A percentile compares a stretch with the other conserved stretches of the same genome.
phyloP scores from a whole-genome alignment of 1,140 invertebrate genomes.

The Drosophila littoralis region DNA sequence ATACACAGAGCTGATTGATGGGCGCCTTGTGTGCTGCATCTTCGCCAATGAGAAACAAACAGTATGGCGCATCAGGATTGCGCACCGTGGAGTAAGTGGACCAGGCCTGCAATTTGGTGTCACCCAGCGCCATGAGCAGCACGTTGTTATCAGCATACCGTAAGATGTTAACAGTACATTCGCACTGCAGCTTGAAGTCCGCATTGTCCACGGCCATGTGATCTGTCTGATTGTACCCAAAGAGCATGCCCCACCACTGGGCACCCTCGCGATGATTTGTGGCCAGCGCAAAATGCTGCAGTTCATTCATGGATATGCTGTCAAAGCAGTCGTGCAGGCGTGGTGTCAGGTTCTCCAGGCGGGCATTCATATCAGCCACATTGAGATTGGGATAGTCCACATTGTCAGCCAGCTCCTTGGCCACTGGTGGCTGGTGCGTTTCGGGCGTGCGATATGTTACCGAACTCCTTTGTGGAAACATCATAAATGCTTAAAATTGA shows the following conservation, averaged over 20 bases:
- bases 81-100: slow-evolving; percentile 65
- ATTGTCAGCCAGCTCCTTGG: slow-evolving; percentile 58
- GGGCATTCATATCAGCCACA: slow-evolving; percentile 60
- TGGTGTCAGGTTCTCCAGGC: slow-evolving; percentile 63
- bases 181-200: slow-evolving; percentile 60
- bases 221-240: slow-evolving; percentile 46
- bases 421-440: slow-evolving; percentile 53
- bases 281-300: slow-evolving; percentile 56
- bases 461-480: slow-evolving; percentile 64
- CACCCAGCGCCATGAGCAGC: slow-evolving; percentile 61
- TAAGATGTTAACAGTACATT: slow-evolving; percentile 61
- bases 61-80: slow-evolving; percentile 44
- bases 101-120: slow-evolving; percentile 60
- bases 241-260: slow-evolving; percentile 66
- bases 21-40: slow-evolving; percentile 47
- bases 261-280: slow-evolving; percentile 64
- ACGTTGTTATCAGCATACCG: slow-evolving; percentile 61
- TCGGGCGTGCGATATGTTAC: slow-evolving; percentile 46
- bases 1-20: slow-evolving; percentile 63
- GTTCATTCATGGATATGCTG: slow-evolving; percentile 59
- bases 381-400: slow-evolving; percentile 72
- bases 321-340: slow-evolving; percentile 67
- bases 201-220: slow-evolving; percentile 58
- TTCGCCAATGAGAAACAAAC: slow-evolving; percentile 60
- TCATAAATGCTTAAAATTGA: neutral